phyloP scores from a whole-genome alignment of 2,113 vertebrate genomes.

The Atherinomorus stipes region DNA sequence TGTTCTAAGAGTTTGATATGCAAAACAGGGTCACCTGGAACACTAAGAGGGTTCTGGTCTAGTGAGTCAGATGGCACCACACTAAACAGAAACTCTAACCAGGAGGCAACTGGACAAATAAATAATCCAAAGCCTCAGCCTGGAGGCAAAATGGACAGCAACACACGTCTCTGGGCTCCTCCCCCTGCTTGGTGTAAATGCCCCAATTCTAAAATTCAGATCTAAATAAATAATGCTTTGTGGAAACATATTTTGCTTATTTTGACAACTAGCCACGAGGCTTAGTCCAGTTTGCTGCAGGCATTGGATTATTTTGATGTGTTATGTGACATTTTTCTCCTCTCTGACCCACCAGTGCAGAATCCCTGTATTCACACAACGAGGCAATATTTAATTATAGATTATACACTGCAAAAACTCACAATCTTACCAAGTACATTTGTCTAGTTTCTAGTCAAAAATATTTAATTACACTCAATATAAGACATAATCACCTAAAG shows the following conservation, averaged over 20 bases:
- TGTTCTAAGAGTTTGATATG: neutral
- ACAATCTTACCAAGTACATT: too few relatives aligned
- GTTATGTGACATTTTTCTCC: neutral
- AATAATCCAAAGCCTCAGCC: neutral
- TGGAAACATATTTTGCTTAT: neutral
- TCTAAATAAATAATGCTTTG: neutral
- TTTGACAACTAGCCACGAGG: constrained; percentile 4
- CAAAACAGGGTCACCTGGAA: neutral
- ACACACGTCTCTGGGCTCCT: neutral
- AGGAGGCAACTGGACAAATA: neutral
- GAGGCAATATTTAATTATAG: too few relatives aligned
- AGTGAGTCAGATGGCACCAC: neutral
- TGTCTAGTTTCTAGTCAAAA: too few relatives aligned
- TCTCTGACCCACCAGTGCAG: too few relatives aligned
- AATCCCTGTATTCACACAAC: too few relatives aligned
- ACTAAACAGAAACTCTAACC: neutral
- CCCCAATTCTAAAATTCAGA: neutral
- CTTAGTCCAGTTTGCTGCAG: neutral
- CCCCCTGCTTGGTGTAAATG: neutral
- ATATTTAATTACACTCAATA: too few relatives aligned
- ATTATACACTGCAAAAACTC: too few relatives aligned
- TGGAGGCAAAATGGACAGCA: neutral
- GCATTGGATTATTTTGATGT: neutral
- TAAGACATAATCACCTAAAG: too few relatives aligned
- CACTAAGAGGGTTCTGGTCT: neutral